phyloP scores from a whole-genome alignment of 2,113 vertebrate genomes.

The Pristiophorus japonicus region DNA sequence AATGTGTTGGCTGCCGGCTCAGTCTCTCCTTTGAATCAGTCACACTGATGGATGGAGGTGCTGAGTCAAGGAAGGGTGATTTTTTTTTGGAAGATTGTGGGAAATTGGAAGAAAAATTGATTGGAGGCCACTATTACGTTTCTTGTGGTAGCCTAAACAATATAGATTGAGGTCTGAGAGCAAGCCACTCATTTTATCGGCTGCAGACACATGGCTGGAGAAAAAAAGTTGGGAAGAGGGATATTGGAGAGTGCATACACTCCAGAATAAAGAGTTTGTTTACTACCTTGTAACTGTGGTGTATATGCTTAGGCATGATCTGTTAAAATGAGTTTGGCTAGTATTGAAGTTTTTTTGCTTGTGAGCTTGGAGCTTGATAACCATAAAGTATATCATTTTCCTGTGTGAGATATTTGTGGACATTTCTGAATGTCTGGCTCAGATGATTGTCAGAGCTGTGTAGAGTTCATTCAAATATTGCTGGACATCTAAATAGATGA shows the following conservation, averaged over 20 bases:
- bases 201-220: not conserved
- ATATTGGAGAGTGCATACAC: not conserved
- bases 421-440: not conserved
- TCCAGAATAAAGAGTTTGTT: not conserved
- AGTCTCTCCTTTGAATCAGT: not conserved
- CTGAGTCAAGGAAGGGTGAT: not conserved
- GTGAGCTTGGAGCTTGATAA: constrained; percentile 2
- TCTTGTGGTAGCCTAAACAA: not conserved
- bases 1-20: not conserved
- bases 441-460: constrained; percentile 2
- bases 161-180: not conserved
- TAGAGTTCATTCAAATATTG: constrained; percentile 35
- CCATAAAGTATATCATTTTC: not conserved
- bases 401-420: not conserved
- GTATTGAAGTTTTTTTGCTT: not conserved
- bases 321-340: not conserved
- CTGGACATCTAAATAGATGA: constrained; percentile 31
- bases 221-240: not conserved
- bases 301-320: constrained; percentile 23
- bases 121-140: not conserved
- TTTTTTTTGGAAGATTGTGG: not conserved
- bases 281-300: not conserved
- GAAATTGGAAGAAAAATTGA: not conserved
- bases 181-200: not conserved
- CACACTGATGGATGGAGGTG: not conserved